phyloP scores from a whole-genome alignment of 2,888 invertebrate genomes.

The Tortrix viridana region DNA sequence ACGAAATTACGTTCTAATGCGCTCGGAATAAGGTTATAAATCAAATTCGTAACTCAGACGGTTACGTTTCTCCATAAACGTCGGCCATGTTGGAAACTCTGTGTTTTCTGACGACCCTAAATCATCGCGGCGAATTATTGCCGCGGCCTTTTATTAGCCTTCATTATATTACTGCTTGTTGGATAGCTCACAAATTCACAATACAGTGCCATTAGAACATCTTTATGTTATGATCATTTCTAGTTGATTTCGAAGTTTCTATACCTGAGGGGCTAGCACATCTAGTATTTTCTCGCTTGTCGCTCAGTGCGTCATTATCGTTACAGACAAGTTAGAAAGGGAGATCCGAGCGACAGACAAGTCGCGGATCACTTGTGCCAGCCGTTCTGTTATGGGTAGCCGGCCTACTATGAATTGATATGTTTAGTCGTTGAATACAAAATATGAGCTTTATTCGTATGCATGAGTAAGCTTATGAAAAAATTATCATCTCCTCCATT shows the following conservation, averaged over 20 bases:
- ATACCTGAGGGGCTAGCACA: no score
- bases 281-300: no score
- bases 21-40: slow-evolving; percentile 31
- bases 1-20: slow-evolving; percentile 25
- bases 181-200: slow-evolving; percentile 46
- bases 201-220: slow-evolving; percentile 7
- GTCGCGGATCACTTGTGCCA: no score
- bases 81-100: slow-evolving; percentile 52
- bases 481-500: no score
- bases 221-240: background rate
- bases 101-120: slow-evolving; percentile 56
- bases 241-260: background rate
- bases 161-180: slow-evolving; percentile 37
- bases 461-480: no score
- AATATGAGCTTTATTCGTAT: no score
- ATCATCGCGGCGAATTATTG: slow-evolving; percentile 57
- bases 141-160: slow-evolving; percentile 55
- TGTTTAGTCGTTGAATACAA: no score
- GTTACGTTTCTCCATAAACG: slow-evolving; percentile 45
- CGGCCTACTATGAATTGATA: no score
- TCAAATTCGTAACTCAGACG: slow-evolving; percentile 18
- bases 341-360: no score
- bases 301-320: no score
- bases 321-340: no score
- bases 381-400: no score